Conservation (phyloP, 2,113 vertebrate species). For the Fregetta grallaria region DNA sequence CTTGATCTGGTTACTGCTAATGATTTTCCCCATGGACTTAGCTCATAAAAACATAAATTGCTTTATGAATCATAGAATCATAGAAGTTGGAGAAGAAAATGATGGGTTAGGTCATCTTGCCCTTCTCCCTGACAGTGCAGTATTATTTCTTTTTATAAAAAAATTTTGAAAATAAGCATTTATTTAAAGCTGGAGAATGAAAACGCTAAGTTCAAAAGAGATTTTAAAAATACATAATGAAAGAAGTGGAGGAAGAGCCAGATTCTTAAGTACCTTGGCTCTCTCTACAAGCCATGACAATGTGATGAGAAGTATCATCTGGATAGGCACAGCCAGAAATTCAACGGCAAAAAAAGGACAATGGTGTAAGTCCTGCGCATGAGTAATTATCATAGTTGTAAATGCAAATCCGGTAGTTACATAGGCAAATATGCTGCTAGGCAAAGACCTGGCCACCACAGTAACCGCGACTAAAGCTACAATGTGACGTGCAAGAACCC, state of each 20-base stretch:
- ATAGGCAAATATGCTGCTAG: not conserved
- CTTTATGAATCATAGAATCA: slow-evolving; percentile 58
- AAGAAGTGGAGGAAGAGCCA: not conserved
- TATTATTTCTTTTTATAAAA: not conserved
- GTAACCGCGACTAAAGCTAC: rapidly evolving
- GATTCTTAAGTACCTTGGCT: not conserved
- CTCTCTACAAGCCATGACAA: not conserved
- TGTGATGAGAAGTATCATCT: not conserved
- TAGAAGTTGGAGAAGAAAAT: slow-evolving; percentile 52
- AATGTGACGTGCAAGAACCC: not conserved
- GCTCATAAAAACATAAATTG: slow-evolving; percentile 46
- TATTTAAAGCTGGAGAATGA: not conserved
- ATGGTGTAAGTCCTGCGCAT: not conserved
- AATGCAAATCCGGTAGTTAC: not conserved
- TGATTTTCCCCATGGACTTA: slow-evolving; percentile 46
- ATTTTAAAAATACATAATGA: not conserved
- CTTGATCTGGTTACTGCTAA: slow-evolving; percentile 56
- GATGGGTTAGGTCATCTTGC: slow-evolving; percentile 57
- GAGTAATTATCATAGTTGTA: not conserved
- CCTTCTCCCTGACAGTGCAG: slow-evolving; percentile 29
- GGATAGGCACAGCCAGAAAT: not conserved
- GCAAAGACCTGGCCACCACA: not conserved
- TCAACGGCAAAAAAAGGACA: not conserved
- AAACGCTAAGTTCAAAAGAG: not conserved
- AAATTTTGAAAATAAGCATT: not conserved